Evolutionary conservation across 2,797 vertebrate species (phyloP).

Genomic region (Pygocentrus nattereri): DNA sequence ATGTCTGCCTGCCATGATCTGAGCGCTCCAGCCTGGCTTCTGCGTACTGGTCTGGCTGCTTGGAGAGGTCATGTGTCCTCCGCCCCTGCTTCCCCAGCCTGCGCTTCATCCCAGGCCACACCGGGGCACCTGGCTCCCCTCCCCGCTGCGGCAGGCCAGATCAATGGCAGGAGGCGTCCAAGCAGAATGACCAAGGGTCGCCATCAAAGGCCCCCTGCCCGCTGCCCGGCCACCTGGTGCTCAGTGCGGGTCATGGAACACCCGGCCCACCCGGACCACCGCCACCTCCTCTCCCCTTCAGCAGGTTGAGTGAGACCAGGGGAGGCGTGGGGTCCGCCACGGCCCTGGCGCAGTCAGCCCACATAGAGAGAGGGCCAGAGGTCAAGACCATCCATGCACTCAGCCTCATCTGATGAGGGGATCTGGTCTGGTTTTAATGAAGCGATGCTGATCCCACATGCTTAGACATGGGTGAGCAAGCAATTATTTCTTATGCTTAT

Average conservation of each 20-base stretch:
- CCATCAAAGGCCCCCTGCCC: conserved; percentile 79
- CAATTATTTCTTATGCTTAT: conserved; percentile 35
- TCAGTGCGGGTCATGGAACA: conserved; percentile 61
- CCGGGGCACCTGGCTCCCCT: conserved; percentile 73
- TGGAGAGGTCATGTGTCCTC: conserved; percentile 58
- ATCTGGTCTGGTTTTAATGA: conserved; percentile 72
- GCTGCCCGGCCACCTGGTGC: conserved; percentile 76
- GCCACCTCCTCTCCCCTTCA: conserved; percentile 57
- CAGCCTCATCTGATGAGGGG: conserved; percentile 65
- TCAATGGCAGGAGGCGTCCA: conserved; percentile 69
- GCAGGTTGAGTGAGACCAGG: conserved; percentile 68
- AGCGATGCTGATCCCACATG: conserved; percentile 44
- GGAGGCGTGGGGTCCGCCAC: conserved; percentile 70
- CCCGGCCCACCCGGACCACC: conserved; percentile 59
- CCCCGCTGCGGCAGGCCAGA: conserved; percentile 69
- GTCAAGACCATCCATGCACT: conserved; percentile 69
- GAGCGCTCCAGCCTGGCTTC: conserved; percentile 67
- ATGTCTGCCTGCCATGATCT: conserved; percentile 59
- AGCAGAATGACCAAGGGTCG: conserved; percentile 73
- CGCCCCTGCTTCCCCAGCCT: conserved; percentile 53
- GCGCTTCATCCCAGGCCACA: conserved; percentile 64
- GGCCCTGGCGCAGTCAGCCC: conserved; percentile 59
- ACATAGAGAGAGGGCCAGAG: conserved; percentile 68
- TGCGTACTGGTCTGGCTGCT: conserved; percentile 57
- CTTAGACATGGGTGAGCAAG: conserved; percentile 32